phyloP scores from a whole-genome alignment of 1,140 invertebrate genomes.

The Stegodyphus mimosarum region DNA sequence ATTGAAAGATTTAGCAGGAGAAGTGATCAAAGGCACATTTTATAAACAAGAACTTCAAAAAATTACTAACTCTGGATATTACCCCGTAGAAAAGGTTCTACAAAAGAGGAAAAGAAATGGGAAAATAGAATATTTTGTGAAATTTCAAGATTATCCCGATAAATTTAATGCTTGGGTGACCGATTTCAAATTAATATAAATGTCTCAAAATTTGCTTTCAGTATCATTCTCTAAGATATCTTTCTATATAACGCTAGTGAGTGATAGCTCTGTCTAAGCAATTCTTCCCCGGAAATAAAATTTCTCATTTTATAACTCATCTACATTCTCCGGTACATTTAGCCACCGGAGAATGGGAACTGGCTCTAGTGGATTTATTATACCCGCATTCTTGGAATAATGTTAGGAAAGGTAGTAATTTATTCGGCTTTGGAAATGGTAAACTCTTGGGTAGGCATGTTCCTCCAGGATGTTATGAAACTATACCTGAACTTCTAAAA shows the following conservation, averaged over 20 bases:
- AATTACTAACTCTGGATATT: not conserved
- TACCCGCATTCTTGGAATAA: constrained; percentile 2
- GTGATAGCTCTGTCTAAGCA: not conserved
- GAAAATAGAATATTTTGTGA: constrained; percentile 21
- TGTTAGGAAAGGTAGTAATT: not conserved
- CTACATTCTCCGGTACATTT: not conserved
- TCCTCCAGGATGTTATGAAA: constrained; percentile 8
- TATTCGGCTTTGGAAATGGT: not conserved
- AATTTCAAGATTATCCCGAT: constrained; percentile 14
- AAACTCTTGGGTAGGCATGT: not conserved
- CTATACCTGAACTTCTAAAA: not conserved
- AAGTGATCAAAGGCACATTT: constrained; percentile 46
- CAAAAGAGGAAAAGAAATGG: constrained; percentile 7
- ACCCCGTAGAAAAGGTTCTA: not conserved
- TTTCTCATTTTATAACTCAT: not conserved
- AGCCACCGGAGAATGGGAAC: not conserved
- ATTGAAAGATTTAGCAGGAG: constrained; percentile 25
- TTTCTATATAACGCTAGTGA: not conserved
- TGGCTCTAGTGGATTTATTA: not conserved
- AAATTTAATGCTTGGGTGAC: not conserved
- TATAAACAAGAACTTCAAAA: constrained; percentile 49
- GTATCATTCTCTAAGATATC: not conserved
- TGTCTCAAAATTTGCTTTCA: not conserved
- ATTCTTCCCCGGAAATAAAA: constrained; percentile 2
- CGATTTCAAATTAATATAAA: not conserved